phyloP scores from a whole-genome alignment of 2,113 vertebrate species.

The Notarius quadriscutis region DNA sequence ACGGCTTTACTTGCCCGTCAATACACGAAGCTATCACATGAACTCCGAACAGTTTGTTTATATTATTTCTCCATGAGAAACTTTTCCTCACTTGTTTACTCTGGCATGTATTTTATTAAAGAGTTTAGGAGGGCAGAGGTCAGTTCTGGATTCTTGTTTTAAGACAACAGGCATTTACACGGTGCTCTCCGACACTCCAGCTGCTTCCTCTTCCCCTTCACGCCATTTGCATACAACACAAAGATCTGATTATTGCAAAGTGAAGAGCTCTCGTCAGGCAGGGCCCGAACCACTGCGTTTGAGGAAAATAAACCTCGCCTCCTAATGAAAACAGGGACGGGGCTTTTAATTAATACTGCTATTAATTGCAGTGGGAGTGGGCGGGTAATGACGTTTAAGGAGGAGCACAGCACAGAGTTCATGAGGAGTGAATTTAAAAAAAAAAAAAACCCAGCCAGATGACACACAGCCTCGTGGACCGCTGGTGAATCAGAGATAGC shows the following conservation, averaged over 20 bases:
- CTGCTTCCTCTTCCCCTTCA: conserved; percentile 21
- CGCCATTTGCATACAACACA: conserved; percentile 52
- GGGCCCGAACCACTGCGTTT: conserved; percentile 27
- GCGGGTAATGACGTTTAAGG: conserved; percentile 31
- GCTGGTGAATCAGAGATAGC: conserved; percentile 2
- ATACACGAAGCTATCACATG: neutral
- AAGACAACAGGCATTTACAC: neutral
- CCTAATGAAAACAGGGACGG: conserved; percentile 24
- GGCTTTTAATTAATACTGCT: conserved; percentile 52
- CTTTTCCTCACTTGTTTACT: conserved; percentile 7
- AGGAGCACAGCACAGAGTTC: conserved; percentile 25
- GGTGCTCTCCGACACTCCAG: neutral
- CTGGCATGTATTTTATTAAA: neutral
- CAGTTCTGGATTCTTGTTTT: neutral
- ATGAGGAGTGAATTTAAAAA: neutral
- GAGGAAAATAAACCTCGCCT: conserved; percentile 30
- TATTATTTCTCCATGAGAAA: neutral
- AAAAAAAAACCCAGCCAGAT: conserved; percentile 26
- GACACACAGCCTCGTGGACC: conserved; percentile 22
- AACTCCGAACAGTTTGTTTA: neutral
- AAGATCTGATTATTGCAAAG: conserved; percentile 50
- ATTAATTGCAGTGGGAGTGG: conserved; percentile 48
- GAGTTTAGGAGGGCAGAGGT: neutral
- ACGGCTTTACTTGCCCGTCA: neutral
- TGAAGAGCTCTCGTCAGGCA: conserved; percentile 32